Evolutionary conservation across 2,113 vertebrate species (phyloP).

Genomic region (Engraulis encrasicolus): DNA sequence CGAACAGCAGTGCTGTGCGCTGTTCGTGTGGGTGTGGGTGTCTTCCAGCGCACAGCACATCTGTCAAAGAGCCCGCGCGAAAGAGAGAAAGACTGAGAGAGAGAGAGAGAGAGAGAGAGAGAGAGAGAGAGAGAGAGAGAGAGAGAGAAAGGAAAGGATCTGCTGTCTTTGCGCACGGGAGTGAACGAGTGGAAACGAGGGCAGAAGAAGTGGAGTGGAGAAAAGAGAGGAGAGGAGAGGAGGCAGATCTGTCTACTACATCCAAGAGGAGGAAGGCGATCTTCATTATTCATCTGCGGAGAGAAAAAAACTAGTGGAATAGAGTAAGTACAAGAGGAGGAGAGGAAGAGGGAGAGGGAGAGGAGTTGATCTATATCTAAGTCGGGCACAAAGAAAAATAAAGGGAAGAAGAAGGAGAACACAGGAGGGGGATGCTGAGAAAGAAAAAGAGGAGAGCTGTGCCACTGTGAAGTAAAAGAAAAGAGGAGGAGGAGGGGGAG

Average conservation of each 20-base stretch:
- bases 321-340: background rate
- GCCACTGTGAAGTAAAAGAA: background rate
- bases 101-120: constrained; percentile 27
- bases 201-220: background rate
- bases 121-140: background rate
- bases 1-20: background rate
- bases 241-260: background rate
- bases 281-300: background rate
- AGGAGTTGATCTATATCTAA: background rate
- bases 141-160: constrained; percentile 21
- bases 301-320: background rate
- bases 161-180: background rate
- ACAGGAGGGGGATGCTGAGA: background rate
- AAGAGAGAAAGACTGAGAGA: too few relatives aligned
- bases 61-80: too few relatives aligned
- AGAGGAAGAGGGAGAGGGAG: background rate
- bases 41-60: constrained; percentile 31
- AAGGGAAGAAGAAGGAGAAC: background rate
- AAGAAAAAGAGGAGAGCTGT: background rate
- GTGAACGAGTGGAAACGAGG: background rate
- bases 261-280: background rate
- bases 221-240: background rate
- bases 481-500: background rate
- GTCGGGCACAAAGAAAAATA: background rate
- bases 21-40: constrained; percentile 38